Evolutionary conservation across 2,113 vertebrate species (phyloP), one percentile per base, ranked within the genome.

Genomic region (Hassar affinis): DNA sequence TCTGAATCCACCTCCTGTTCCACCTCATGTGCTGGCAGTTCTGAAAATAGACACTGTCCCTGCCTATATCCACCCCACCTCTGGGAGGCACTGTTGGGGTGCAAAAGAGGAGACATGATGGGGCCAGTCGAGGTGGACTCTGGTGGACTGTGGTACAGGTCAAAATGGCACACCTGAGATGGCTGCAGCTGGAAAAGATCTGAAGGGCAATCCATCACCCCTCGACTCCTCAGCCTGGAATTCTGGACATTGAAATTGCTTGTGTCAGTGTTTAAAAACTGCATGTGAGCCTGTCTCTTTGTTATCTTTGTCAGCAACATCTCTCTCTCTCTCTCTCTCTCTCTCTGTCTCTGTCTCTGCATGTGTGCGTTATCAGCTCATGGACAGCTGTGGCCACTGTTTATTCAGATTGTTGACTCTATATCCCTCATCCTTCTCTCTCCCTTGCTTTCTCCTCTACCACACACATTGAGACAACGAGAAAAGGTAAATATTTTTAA

Each of bases 321-420:
- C 85, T 86, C 88, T 49, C 71, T 74, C 68, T 71, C 22, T 49
- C 68, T 47, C 20, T 75, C 72, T 49, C 72, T 84, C 84, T 86
- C 88, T 88, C 87, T 84, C 85, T 81, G 86, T 92, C 90, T 89
- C 91, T 89, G 89, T 91, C 86, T 75, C 88, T 89, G 88, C 86
- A 87, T 91, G 85, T 82, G 68, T 79, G 80, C 51, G 92, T 93
- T 94, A 95, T 94, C 93, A 93, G 92, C 87, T 91, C 88, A 80
- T 71, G 88, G 91, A 91, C 93, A 95, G 93, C 92, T 94, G 93
- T 92, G 93, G 90, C 91, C 90, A 90, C 90, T 94, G 93, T 95
- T 94, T 94, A 91, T 93, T 93, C 93, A 93, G 90, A 92, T 88
- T 94, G 91, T 95, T 94, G 93, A 93, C 91, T 69, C 85, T 92